Percentiles rank a stretch among this genome's conserved stretches.
phyloP scores from a whole-genome alignment of 2,888 invertebrate species.

The Tubiluchus corallicola region DNA sequence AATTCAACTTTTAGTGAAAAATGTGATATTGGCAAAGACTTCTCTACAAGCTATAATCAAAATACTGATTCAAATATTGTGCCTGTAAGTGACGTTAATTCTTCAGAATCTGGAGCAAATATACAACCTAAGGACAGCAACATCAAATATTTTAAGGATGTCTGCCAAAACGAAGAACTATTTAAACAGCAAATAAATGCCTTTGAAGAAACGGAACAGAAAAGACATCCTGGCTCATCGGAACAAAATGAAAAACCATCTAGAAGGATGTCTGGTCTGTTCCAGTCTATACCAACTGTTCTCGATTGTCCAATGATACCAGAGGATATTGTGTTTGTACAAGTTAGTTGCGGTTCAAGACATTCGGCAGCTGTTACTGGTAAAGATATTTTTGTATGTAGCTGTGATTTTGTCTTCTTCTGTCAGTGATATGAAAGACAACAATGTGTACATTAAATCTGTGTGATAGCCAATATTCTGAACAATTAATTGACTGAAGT shows the following conservation, averaged over 20 bases:
- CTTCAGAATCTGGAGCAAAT: not conserved
- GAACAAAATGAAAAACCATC: not conserved
- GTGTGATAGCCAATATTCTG: no score
- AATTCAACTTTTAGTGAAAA: not conserved
- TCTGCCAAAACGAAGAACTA: no score
- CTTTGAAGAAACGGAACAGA: slow-evolving; percentile 9
- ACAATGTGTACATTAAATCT: no score
- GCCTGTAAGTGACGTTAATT: not conserved
- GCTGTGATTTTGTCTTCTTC: no score
- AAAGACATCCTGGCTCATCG: no score
- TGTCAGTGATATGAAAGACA: no score
- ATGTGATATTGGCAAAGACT: not conserved
- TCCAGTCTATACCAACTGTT: slow-evolving; percentile 5
- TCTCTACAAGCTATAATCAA: not conserved
- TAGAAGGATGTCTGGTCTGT: not conserved
- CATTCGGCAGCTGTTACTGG: slow-evolving; percentile 50
- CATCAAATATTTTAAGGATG: no score
- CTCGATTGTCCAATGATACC: slow-evolving; percentile 11
- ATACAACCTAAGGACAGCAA: slow-evolving; percentile 6
- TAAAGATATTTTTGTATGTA: no score
- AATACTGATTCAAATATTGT: no score
- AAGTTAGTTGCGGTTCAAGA: slow-evolving; percentile 51
- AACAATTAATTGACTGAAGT: no score
- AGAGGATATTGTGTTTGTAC: slow-evolving; percentile 13
- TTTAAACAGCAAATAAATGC: no score